These are phyloP conservation scores for Psilopsiagon aymara DNA, from an alignment of 2,113 vertebrate species.

Conservation along the genomic window DNA sequence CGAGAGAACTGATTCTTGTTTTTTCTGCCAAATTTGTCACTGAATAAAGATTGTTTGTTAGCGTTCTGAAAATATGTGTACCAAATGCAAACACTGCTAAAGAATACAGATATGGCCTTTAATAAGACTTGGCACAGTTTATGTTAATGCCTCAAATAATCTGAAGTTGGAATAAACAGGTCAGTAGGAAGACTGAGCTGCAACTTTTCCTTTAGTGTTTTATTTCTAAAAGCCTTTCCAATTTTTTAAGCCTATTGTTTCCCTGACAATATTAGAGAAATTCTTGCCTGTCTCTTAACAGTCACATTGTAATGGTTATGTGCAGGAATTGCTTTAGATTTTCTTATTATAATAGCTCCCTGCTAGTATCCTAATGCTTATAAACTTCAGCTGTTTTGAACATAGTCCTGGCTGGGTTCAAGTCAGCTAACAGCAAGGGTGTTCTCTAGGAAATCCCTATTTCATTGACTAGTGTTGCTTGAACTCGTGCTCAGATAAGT, in stretches of 20 bases:
- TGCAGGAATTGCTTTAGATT: constrained; percentile 15
- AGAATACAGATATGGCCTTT: background rate
- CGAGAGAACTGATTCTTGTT: constrained; percentile 21
- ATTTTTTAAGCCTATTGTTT: constrained; percentile 15
- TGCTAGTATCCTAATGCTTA: background rate
- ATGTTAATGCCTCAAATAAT: constrained; percentile 31
- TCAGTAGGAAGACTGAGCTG: background rate
- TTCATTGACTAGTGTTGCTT: background rate
- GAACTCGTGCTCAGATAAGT: background rate
- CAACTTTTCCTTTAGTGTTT: constrained; percentile 14
- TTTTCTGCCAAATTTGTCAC: constrained; percentile 49
- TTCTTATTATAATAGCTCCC: background rate
- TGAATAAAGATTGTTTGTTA: background rate
- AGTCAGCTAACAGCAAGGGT: background rate
- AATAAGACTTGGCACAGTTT: background rate
- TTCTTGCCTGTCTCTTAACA: background rate
- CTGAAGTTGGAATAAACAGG: background rate
- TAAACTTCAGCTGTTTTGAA: background rate
- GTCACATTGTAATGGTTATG: background rate
- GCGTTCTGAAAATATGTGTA: constrained; percentile 22
- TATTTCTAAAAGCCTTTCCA: background rate
- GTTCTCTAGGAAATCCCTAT: background rate
- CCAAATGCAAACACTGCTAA: constrained; percentile 5
- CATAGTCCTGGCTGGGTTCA: background rate
- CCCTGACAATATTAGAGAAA: background rate